Percentiles rank a stretch among this genome's conserved stretches.
phyloP scores from a whole-genome alignment of 2,113 vertebrate genomes.

The Podocnemis expansa region DNA sequence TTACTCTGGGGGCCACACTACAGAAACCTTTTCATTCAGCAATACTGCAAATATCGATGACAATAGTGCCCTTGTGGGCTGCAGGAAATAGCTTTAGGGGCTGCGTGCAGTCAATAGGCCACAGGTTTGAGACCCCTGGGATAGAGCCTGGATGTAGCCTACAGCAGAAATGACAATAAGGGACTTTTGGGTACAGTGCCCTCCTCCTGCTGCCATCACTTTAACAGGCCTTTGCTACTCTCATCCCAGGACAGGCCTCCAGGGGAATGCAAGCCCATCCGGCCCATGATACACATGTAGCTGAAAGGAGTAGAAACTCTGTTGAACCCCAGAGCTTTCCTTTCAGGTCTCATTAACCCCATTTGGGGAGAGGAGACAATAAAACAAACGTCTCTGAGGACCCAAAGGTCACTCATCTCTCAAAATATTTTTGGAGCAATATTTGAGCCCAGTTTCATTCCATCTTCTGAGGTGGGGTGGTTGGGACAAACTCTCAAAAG shows the following conservation, averaged over 20 bases:
- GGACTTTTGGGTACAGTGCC: neutral
- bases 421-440: slow-evolving; percentile 10
- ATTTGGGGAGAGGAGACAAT: neutral
- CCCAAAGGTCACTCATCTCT: neutral
- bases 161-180: neutral
- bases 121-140: no score
- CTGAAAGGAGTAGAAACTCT: neutral
- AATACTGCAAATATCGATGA: no score
- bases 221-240: neutral
- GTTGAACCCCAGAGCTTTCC: neutral
- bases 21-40: no score
- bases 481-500: neutral
- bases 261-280: neutral
- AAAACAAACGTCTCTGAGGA: neutral
- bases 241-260: neutral
- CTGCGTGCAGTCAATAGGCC: no score
- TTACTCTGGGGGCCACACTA: no score
- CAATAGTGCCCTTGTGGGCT: no score
- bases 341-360: neutral
- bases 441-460: neutral
- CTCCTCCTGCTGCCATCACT: neutral
- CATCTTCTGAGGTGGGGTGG: neutral
- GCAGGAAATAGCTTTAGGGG: no score
- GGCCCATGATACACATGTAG: neutral
- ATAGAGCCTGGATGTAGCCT: no score